phyloP scores from a whole-genome alignment of 53 echinoderm and acorn worm genomes.

The Temnopleurus reevesii region DNA sequence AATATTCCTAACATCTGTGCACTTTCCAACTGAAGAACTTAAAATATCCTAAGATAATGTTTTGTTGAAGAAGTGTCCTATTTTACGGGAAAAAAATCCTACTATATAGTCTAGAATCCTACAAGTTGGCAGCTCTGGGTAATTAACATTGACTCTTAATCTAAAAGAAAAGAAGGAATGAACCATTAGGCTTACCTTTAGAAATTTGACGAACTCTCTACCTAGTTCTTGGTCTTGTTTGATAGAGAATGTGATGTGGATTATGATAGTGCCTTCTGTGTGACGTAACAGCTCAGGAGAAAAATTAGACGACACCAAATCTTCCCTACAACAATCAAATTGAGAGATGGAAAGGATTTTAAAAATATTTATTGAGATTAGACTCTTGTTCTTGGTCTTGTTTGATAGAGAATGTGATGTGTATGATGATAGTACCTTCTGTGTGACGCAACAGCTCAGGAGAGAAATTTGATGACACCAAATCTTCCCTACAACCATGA shows the following conservation, averaged over 20 bases:
- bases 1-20: slow-evolving; percentile 19
- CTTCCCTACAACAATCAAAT: slow-evolving; percentile 8
- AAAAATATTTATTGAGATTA: too few relatives aligned
- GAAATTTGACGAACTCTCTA: slow-evolving; percentile 86
- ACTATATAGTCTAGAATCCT: too few relatives aligned
- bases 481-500: neutral
- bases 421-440: slow-evolving; percentile 78
- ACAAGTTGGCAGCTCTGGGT: too few relatives aligned
- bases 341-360: too few relatives aligned
- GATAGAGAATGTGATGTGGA: slow-evolving; percentile 87
- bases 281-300: slow-evolving; percentile 60
- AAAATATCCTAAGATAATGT: too few relatives aligned
- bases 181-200: slow-evolving; percentile 82
- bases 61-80: too few relatives aligned
- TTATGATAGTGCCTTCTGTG: slow-evolving; percentile 78
- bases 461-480: neutral
- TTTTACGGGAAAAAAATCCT: too few relatives aligned
- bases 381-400: slow-evolving; percentile 76
- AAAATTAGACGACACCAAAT: slow-evolving; percentile 8
- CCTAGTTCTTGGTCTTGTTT: slow-evolving; percentile 89
- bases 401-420: slow-evolving; percentile 81
- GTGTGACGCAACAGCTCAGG: slow-evolving; percentile 55
- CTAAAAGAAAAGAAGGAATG: too few relatives aligned
- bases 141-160: too few relatives aligned
- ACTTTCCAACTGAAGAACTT: too few relatives aligned